Conservation (phyloP, 2,113 vertebrate species). For the Haemorhous mexicanus region DNA sequence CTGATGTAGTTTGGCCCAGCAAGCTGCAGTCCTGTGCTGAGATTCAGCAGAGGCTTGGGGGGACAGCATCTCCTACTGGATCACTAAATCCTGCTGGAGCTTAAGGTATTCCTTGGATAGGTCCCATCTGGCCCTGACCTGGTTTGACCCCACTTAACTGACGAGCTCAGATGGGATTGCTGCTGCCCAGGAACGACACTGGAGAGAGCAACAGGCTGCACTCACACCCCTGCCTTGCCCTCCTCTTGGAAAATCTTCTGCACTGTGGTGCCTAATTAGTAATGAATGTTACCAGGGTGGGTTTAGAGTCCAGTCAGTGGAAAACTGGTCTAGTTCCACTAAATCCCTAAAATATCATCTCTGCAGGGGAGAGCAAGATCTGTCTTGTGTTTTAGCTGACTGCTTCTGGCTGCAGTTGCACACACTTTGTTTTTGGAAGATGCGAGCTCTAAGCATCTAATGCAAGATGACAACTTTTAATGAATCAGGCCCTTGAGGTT, state of each 20-base stretch:
- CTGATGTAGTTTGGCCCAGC: not conserved
- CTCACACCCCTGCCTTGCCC: not conserved
- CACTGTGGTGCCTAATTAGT: not conserved
- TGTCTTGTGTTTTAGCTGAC: not conserved
- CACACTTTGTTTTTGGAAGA: not conserved
- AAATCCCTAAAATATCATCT: not conserved
- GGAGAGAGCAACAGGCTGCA: not conserved
- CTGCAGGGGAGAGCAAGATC: not conserved
- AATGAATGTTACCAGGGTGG: not conserved
- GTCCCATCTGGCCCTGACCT: constrained; percentile 20
- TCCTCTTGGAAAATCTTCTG: not conserved
- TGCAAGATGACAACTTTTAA: constrained; percentile 27
- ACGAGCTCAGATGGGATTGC: not conserved
- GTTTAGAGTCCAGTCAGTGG: not conserved
- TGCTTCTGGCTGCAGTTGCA: not conserved
- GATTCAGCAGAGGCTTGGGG: not conserved
- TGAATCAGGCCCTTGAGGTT: constrained; percentile 35
- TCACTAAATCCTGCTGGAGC: not conserved
- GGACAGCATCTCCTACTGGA: not conserved
- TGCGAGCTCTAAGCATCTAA: not conserved
- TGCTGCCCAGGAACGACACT: not conserved
- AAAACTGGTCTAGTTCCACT: not conserved
- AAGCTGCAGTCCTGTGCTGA: not conserved
- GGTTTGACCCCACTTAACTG: not conserved
- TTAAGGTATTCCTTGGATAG: constrained; percentile 1